These are phyloP conservation scores for Horisme vitalbata DNA, from an alignment of 2,888 invertebrate species.

Conservation along the genomic window DNA sequence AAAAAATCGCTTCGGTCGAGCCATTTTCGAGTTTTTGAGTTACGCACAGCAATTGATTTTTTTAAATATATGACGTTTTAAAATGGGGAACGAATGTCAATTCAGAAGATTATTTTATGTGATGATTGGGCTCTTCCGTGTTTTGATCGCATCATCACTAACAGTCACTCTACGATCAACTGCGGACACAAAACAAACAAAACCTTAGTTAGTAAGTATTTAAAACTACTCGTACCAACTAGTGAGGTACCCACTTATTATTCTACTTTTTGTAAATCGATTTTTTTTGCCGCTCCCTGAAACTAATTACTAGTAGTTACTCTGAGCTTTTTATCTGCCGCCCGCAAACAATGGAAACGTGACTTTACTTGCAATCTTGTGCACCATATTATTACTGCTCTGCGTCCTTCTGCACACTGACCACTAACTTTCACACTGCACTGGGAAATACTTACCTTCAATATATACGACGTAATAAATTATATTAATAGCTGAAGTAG, in stretches of 20 bases:
- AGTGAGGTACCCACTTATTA: conserved; percentile 61
- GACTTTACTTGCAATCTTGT: conserved; percentile 69
- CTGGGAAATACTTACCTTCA: conserved; percentile 11
- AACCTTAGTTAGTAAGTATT: no score
- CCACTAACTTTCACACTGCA: conserved; percentile 12
- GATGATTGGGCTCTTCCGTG: no score
- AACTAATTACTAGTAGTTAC: conserved; percentile 73
- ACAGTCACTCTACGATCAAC: neutral
- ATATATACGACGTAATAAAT: conserved; percentile 8
- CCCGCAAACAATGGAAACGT: conserved; percentile 78
- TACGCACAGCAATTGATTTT: no score
- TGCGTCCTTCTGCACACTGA: conserved; percentile 28
- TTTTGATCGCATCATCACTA: neutral
- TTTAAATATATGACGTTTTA: no score
- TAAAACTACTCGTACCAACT: conserved; percentile 1
- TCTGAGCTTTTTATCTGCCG: conserved; percentile 75
- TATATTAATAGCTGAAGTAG: conserved; percentile 13
- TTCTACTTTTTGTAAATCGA: conserved; percentile 66
- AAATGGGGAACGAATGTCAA: no score
- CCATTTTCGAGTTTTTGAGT: no score
- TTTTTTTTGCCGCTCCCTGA: conserved; percentile 59
- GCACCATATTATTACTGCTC: conserved; percentile 49
- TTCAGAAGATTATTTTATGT: no score
- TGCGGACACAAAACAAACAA: neutral
- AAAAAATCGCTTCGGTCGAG: no score